phyloP scores from a whole-genome alignment of 2,113 vertebrate genomes.

The Alectura lathami region DNA sequence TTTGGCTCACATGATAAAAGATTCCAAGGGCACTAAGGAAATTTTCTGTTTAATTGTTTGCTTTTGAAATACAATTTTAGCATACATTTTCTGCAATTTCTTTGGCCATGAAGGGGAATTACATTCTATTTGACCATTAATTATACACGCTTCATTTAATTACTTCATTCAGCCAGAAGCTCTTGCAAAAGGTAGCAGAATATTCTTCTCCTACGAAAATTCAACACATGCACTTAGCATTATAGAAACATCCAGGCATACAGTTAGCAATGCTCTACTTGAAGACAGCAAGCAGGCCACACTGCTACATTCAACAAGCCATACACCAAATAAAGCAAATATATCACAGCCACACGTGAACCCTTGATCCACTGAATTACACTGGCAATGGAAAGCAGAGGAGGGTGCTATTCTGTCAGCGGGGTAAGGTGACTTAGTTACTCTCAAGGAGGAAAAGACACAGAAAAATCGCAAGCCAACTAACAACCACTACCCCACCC shows the following conservation, averaged over 20 bases:
- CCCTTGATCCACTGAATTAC: neutral
- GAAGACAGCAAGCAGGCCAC: constrained; percentile 14
- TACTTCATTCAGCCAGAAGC: neutral
- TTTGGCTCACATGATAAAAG: constrained; percentile 53
- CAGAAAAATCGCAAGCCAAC: neutral
- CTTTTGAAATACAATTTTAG: constrained; percentile 22
- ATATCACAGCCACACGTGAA: neutral
- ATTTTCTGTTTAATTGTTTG: constrained; percentile 46
- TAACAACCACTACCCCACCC: neutral
- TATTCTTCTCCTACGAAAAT: neutral
- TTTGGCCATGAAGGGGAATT: neutral
- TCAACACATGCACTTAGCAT: neutral
- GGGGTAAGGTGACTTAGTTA: neutral
- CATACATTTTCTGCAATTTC: neutral
- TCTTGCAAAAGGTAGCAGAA: neutral
- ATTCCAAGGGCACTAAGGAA: constrained; percentile 56
- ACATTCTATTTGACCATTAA: neutral
- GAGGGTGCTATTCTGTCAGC: neutral
- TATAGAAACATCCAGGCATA: neutral
- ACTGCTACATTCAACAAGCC: neutral
- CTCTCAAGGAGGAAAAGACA: neutral
- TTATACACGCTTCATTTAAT: neutral
- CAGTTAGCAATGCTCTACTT: neutral
- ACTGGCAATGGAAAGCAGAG: neutral
- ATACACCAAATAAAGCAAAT: neutral